Base-by-base conservation (phyloP, 2,888 invertebrate genomes). In the Apomyelois bistriatella region DNA sequence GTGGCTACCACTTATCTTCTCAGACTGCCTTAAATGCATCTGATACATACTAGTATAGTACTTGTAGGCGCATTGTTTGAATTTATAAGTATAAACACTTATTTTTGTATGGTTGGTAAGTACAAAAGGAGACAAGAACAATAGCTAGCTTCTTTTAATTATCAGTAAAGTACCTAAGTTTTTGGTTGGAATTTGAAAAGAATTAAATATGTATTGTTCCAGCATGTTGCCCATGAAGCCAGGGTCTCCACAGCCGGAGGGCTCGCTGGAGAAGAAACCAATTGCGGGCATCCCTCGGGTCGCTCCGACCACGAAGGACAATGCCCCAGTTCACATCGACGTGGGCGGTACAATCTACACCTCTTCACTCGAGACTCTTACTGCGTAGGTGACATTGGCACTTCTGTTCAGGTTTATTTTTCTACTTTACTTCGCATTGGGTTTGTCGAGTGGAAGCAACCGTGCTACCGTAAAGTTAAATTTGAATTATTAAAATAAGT, bases 321-420 rank as follows among this genome's bases (percentile, higher is more conserved):
- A 97, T 53, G 98, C 98, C 1, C 98, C 99, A 0, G 98, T 99
- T 0, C 98, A 99, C 84, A 98, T 99, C 65, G 98, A 99, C 82
- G 98, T 99, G 51, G 98, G 99, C 5, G 98, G 98, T 35, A 97
- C 97, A 53, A 98, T 98, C 70, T 99, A 98, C 86, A 99, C 98
- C 0, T 98, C 98, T 4, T 98, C 98, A 0, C 90, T 99, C 76
- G 98, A 98, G 85, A 99, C 98, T 5, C 92, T 99, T 38, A 98
- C 98, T 59, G 95, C 95, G 97, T 97, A 89, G 93, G 95, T 91
- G 52, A 48, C 12, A 32, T 10, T 17, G 12, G 1, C 8, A 5
- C 13, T 41, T 17, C n/a, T 41, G 13, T 12, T 43, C 22, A 12
- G 9, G 8, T 13, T 32, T 32, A 4, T 28, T 5, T 13, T 12